Conservation (phyloP, 2,113 vertebrate genomes). For the Crotophaga sulcirostris region DNA sequence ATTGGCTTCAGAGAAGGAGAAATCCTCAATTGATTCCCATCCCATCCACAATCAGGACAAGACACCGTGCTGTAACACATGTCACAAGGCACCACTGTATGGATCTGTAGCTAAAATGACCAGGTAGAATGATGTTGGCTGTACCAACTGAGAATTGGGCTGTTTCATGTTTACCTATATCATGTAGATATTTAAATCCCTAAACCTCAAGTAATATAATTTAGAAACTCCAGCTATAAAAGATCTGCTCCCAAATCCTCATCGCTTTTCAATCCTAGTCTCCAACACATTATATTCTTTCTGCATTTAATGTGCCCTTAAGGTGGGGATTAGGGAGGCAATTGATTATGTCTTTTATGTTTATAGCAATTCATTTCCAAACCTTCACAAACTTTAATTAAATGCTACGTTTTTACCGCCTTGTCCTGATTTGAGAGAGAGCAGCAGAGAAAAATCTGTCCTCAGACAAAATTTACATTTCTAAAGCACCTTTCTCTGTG, state of each 20-base stretch:
- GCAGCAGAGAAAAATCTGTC: conserved; percentile 23
- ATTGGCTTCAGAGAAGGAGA: not conserved
- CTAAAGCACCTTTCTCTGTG: conserved; percentile 32
- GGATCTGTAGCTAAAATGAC: not conserved
- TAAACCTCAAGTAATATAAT: conserved; percentile 47
- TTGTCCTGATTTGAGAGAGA: not conserved
- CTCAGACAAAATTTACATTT: conserved; percentile 58
- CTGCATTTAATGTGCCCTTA: conserved; percentile 40
- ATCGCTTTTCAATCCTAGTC: not conserved
- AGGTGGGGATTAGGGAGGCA: conserved; percentile 51
- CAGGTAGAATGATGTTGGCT: not conserved
- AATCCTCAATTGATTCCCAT: not conserved
- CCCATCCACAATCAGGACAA: not conserved
- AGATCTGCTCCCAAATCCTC: conserved; percentile 34
- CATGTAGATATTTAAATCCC: conserved; percentile 23
- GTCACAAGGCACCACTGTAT: fast-evolving
- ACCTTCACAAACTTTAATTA: conserved; percentile 57
- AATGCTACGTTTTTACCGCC: not conserved
- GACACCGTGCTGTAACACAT: fast-evolving
- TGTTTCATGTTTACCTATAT: not conserved
- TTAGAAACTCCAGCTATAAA: conserved; percentile 31
- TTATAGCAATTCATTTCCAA: conserved; percentile 46
- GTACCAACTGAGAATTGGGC: not conserved
- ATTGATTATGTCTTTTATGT: conserved; percentile 58
- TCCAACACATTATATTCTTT: not conserved